phyloP scores from a whole-genome alignment of 2,888 invertebrate genomes.

The Drosophila gaucha region DNA sequence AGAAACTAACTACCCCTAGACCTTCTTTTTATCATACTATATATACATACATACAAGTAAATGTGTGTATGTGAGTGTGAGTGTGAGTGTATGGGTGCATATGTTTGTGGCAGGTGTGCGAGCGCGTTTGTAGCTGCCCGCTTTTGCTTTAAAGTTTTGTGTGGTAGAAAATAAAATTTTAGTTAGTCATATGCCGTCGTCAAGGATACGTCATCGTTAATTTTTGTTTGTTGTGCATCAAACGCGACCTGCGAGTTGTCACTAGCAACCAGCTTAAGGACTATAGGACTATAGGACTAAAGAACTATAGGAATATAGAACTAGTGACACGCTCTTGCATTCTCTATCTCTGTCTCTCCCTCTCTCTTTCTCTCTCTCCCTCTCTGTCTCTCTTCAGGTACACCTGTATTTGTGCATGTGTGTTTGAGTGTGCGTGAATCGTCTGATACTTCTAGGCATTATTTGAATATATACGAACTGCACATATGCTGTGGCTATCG shows the following conservation, averaged over 20 bases:
- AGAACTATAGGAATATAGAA: constrained; percentile 17
- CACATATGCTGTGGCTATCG: constrained; percentile 21
- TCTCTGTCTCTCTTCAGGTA: neutral
- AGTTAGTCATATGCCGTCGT: constrained; percentile 85
- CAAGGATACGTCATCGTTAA: constrained; percentile 83
- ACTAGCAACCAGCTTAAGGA: constrained; percentile 46
- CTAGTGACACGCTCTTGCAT: constrained; percentile 11
- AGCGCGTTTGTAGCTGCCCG: constrained; percentile 41
- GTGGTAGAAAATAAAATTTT: constrained; percentile 84
- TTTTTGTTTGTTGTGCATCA: constrained; percentile 67
- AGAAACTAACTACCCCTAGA: constrained; percentile 49
- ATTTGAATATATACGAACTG: constrained; percentile 33
- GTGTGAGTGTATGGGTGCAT: constrained; percentile 21
- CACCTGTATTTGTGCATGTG: constrained; percentile 1
- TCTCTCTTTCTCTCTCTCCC: neutral
- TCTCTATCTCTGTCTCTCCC: too few relatives aligned
- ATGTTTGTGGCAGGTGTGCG: constrained; percentile 42
- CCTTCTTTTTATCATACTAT: constrained; percentile 15
- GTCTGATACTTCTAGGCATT: constrained; percentile 46
- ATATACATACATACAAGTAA: too few relatives aligned
- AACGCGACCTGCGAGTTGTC: constrained; percentile 51
- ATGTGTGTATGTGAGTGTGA: constrained; percentile 25
- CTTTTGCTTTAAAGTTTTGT: constrained; percentile 80
- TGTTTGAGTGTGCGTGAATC: constrained; percentile 24
- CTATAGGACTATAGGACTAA: constrained; percentile 26